Percentiles rank a stretch among this genome's conserved stretches.
Conservation (phyloP, 2,797 vertebrate genomes). For the Ctenopoma multispine region DNA sequence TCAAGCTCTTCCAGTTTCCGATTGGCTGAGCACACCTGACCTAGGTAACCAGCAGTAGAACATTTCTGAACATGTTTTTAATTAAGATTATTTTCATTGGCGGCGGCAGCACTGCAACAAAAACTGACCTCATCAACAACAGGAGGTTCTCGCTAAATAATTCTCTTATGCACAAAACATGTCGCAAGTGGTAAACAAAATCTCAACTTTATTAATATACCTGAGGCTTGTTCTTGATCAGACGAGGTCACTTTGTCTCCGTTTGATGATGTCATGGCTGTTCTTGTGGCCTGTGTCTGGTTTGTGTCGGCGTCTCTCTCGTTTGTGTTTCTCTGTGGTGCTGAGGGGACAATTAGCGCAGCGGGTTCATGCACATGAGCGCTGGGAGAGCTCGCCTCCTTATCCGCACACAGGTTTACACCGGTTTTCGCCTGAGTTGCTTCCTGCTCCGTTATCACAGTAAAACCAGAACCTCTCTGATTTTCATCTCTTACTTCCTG, state of each 20-base stretch:
- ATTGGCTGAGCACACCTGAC: too few relatives aligned
- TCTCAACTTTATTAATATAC: conserved; percentile 12
- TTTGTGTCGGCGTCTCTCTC: not conserved
- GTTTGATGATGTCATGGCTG: not conserved
- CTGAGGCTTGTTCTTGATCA: conserved; percentile 23
- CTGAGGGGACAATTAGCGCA: not conserved
- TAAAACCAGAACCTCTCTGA: conserved; percentile 37
- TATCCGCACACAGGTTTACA: not conserved
- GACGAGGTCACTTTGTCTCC: conserved; percentile 5
- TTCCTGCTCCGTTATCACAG: conserved; percentile 60
- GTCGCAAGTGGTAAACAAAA: not conserved
- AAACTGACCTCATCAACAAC: too few relatives aligned
- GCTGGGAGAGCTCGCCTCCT: not conserved
- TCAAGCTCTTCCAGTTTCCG: too few relatives aligned
- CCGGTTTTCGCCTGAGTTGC: conserved; percentile 7
- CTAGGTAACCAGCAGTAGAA: too few relatives aligned
- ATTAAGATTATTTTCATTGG: too few relatives aligned
- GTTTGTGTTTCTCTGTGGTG: not conserved
- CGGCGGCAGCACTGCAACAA: too few relatives aligned
- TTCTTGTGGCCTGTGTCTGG: not conserved
- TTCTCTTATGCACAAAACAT: too few relatives aligned
- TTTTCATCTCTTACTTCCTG: not conserved
- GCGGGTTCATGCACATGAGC: not conserved
- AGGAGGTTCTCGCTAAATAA: too few relatives aligned
- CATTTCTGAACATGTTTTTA: too few relatives aligned